Evolutionary conservation across 2,113 vertebrate genomes (phyloP).

Genomic region (Taxidea taxus): DNA sequence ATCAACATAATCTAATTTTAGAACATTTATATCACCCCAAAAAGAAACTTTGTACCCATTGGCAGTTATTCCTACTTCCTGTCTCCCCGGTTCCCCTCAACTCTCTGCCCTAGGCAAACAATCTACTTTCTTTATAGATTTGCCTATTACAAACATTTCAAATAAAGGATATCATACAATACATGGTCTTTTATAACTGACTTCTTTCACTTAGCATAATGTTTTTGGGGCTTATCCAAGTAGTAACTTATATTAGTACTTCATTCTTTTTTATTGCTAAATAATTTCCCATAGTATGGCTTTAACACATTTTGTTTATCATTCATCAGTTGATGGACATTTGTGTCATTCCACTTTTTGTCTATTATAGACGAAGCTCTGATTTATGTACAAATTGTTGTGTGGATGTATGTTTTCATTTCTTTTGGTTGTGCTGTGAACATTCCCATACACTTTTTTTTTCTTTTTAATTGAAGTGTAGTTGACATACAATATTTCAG

Average conservation of each 20-base stretch:
- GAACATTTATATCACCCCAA: not conserved
- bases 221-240: not conserved
- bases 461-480: not conserved
- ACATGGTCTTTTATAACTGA: not conserved
- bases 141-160: not conserved
- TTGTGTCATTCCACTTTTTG: not conserved
- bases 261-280: constrained; percentile 13
- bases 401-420: constrained; percentile 9
- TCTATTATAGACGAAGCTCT: not conserved
- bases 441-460: not conserved
- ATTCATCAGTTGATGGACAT: not conserved
- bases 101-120: not conserved
- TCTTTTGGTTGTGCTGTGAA: not conserved
- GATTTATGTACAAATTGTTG: not conserved
- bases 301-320: not conserved
- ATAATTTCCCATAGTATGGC: not conserved
- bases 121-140: not conserved
- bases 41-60: not conserved
- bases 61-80: not conserved
- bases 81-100: not conserved
- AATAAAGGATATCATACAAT: not conserved
- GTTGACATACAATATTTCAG: not conserved
- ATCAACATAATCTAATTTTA: constrained; percentile 12
- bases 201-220: not conserved
- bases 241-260: not conserved